A percentile compares a stretch with the other conserved stretches of the same genome.
Conservation (phyloP, 2,888 invertebrate genomes). For the Keiferia lycopersicella region DNA sequence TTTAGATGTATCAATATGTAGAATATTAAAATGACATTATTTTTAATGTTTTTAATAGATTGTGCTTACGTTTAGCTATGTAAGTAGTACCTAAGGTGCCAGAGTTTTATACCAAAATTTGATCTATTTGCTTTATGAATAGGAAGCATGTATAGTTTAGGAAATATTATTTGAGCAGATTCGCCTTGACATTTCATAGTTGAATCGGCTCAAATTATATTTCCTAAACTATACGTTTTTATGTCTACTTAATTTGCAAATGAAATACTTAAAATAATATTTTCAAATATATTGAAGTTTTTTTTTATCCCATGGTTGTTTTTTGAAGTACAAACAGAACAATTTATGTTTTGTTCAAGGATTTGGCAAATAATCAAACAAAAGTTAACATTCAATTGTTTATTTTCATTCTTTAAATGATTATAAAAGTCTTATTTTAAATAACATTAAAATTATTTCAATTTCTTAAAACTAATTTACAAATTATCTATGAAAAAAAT, state of each 20-base stretch:
- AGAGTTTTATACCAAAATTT: conserved; percentile 48
- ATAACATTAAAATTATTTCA: no score
- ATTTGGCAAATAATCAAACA: not conserved
- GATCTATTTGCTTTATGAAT: conserved; percentile 30
- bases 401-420: not conserved
- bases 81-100: conserved; percentile 37
- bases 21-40: not conserved
- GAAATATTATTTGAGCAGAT: no score
- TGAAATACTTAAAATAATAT: conserved; percentile 57
- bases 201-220: no score
- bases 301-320: conserved; percentile 33
- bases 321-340: not conserved
- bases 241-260: conserved; percentile 53
- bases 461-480: not conserved
- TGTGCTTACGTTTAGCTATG: conserved; percentile 26
- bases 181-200: no score
- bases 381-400: not conserved
- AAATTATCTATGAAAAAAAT: not conserved
- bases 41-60: conserved; percentile 5
- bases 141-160: conserved; percentile 41
- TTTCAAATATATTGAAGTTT: conserved; percentile 37
- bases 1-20: conserved; percentile 5
- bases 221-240: no score
- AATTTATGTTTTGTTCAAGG: no score
- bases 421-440: not conserved